These are phyloP conservation scores for Threskiornis aethiopicus DNA, from an alignment of 2,797 vertebrate genomes.

Conservation along the genomic window DNA sequence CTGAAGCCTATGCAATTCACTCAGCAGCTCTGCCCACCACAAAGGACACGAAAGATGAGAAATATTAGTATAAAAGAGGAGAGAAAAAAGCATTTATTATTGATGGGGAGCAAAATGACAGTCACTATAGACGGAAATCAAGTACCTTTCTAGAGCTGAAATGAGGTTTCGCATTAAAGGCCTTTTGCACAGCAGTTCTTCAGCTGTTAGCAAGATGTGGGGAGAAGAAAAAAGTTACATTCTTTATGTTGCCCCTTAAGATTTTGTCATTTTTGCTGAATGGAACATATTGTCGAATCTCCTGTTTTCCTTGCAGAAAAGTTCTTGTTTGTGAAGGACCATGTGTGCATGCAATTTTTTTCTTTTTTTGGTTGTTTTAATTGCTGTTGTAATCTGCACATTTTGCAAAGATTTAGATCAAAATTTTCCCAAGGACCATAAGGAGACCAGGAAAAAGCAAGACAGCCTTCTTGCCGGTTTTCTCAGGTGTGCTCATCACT, in stretches of 20 bases:
- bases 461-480: not conserved
- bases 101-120: not conserved
- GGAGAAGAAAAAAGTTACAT: not conserved
- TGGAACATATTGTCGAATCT: constrained; percentile 20
- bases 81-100: not conserved
- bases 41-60: not conserved
- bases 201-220: not conserved
- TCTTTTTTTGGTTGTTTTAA: not conserved
- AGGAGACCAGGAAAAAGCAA: not conserved
- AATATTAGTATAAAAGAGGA: not conserved
- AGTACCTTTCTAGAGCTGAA: not conserved
- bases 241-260: not conserved
- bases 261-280: constrained; percentile 28
- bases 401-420: not conserved
- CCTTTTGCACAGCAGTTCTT: not conserved
- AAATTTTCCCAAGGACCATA: not conserved
- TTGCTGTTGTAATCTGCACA: not conserved
- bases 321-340: constrained; percentile 30
- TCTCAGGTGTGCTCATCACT: not conserved
- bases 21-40: not conserved
- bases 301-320: constrained; percentile 8
- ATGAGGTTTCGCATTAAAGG: not conserved
- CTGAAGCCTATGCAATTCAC: not conserved
- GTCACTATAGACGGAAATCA: not conserved
- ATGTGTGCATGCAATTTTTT: not conserved